phyloP scores from a whole-genome alignment of 2,888 invertebrate genomes.

The Volucella inflata region DNA sequence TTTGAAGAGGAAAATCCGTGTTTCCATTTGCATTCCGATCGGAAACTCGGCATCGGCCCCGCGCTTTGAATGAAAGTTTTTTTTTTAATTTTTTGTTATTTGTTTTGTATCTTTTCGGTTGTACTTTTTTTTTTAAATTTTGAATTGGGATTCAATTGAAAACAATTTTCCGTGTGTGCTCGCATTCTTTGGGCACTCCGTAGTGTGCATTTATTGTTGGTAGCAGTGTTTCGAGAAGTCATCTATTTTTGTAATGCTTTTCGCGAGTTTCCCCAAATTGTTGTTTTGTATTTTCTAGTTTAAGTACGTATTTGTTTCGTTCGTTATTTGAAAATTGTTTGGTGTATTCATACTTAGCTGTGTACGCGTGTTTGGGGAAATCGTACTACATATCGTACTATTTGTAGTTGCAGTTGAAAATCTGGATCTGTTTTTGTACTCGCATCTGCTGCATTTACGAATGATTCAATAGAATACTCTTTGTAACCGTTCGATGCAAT shows the following conservation, averaged over 20 bases:
- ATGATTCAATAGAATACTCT: slow-evolving; percentile 60
- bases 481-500: slow-evolving; percentile 57
- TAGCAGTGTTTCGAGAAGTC: slow-evolving; percentile 39
- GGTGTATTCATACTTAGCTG: slow-evolving; percentile 4
- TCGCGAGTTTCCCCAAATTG: slow-evolving; percentile 71
- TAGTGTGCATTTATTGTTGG: slow-evolving; percentile 46
- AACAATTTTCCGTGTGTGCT: slow-evolving; percentile 67
- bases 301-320: background rate
- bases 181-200: slow-evolving; percentile 71
- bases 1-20: slow-evolving; percentile 70
- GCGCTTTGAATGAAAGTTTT: slow-evolving; percentile 70
- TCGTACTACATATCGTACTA: slow-evolving; percentile 61
- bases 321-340: background rate
- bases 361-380: slow-evolving; percentile 66
- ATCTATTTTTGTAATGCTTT: slow-evolving; percentile 75
- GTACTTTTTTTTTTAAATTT: slow-evolving; percentile 39
- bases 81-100: slow-evolving; percentile 30
- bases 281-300: slow-evolving; percentile 13
- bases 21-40: slow-evolving; percentile 74
- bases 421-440: too few species aligned
- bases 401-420: slow-evolving; percentile 14
- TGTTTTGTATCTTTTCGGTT: slow-evolving; percentile 40
- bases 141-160: slow-evolving; percentile 39
- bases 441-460: slow-evolving; percentile 61
- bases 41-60: slow-evolving; percentile 62